Evolutionary conservation across 2,797 vertebrate genomes (phyloP).

Genomic region (Lemur catta): DNA sequence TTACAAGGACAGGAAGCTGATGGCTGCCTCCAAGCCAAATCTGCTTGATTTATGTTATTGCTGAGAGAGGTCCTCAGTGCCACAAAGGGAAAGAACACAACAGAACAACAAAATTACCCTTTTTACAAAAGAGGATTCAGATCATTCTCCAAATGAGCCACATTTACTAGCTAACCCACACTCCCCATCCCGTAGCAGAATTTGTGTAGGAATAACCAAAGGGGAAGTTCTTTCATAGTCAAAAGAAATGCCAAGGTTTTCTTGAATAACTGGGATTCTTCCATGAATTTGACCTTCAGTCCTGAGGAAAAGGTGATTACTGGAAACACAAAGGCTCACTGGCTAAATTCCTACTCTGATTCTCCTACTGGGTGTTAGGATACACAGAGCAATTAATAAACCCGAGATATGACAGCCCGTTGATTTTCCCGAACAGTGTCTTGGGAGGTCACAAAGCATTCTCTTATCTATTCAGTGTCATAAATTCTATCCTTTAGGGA

Average conservation of each 20-base stretch:
- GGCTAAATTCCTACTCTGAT: background rate
- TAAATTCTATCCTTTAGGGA: background rate
- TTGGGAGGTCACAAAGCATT: background rate
- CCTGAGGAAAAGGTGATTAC: background rate
- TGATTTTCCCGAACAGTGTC: constrained; percentile 40
- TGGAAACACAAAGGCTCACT: background rate
- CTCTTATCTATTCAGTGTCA: background rate
- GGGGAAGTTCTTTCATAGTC: background rate
- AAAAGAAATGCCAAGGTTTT: background rate
- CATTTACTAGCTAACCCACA: background rate
- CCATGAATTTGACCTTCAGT: constrained; percentile 19
- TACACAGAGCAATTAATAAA: background rate
- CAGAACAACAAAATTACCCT: background rate
- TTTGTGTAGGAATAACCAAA: background rate
- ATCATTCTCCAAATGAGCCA: background rate
- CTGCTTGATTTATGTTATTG: constrained; percentile 41
- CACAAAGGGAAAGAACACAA: background rate
- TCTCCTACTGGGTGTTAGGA: background rate
- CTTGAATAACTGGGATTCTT: constrained; percentile 25
- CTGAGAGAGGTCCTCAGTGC: background rate
- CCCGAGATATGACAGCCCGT: background rate
- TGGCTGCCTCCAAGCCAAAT: constrained; percentile 40
- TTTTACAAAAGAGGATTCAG: background rate
- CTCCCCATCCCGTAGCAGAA: background rate
- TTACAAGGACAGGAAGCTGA: constrained; percentile 49